Evolutionary conservation across 92 coral and sea anemone genomes (phyloP).

Genomic region (Metridium senile): DNA sequence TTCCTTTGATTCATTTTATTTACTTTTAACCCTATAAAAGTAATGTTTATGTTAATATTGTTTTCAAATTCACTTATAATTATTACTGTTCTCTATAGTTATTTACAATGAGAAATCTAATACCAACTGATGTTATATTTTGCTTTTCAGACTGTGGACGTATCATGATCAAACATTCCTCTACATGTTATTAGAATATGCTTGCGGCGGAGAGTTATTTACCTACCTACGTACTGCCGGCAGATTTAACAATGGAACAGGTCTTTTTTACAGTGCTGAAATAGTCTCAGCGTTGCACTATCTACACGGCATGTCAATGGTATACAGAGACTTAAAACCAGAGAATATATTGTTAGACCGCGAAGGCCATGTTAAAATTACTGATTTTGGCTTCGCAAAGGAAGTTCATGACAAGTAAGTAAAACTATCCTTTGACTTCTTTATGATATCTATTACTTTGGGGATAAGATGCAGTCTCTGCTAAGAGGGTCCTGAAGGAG

Average conservation of each 20-base stretch:
- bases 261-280: slow-evolving; percentile 92
- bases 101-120: too few species aligned
- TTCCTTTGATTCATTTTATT: too few species aligned
- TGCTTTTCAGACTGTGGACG: slow-evolving; percentile 81
- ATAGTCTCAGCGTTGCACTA: slow-evolving; percentile 96
- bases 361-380: slow-evolving; percentile 96
- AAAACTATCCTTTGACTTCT: too few species aligned
- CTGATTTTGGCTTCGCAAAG: slow-evolving; percentile 99
- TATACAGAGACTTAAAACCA: slow-evolving; percentile 96
- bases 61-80: too few species aligned
- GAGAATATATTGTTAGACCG: slow-evolving; percentile 92
- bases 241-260: slow-evolving; percentile 95
- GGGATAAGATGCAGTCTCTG: too few species aligned
- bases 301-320: slow-evolving; percentile 82
- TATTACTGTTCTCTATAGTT: too few species aligned
- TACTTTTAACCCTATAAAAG: too few species aligned
- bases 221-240: slow-evolving; percentile 98
- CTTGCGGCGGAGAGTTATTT: slow-evolving; percentile 96
- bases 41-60: too few species aligned
- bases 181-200: slow-evolving; percentile 96
- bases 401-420: slow-evolving; percentile 98
- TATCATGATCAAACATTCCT: slow-evolving; percentile 94
- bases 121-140: too few species aligned
- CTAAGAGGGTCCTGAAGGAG: too few species aligned
- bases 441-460: too few species aligned